Evolutionary conservation across 1,140 invertebrate species (phyloP).

Genomic region (Danaus plexippus): DNA sequence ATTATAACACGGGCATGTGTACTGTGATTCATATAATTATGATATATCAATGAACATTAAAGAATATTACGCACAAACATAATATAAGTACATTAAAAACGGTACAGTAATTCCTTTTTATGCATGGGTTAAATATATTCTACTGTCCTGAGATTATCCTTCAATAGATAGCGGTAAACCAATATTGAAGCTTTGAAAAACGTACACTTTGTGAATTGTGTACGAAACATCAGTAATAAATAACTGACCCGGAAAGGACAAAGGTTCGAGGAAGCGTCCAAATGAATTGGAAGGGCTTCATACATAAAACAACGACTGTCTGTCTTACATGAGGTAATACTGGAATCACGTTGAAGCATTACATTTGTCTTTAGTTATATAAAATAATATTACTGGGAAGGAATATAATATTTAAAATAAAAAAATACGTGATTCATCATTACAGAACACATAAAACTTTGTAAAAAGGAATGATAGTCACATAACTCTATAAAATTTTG

Average conservation of each 20-base stretch:
- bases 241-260: constrained; percentile 65
- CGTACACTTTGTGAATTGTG: constrained; percentile 41
- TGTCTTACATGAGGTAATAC: constrained; percentile 38
- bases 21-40: too few relatives aligned
- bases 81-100: too few relatives aligned
- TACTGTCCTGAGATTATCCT: constrained; percentile 5
- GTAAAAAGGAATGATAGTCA: constrained; percentile 4
- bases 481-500: background rate
- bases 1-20: too few relatives aligned
- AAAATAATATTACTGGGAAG: background rate
- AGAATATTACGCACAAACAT: too few relatives aligned
- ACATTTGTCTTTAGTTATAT: constrained; percentile 21
- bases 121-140: constrained; percentile 4
- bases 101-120: too few relatives aligned
- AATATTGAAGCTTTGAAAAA: constrained; percentile 8
- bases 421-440: constrained; percentile 1
- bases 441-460: constrained; percentile 6
- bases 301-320: constrained; percentile 59
- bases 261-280: constrained; percentile 58
- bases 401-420: too few relatives aligned
- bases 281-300: constrained; percentile 67
- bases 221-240: constrained; percentile 61
- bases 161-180: constrained; percentile 1
- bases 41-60: too few relatives aligned
- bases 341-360: constrained; percentile 35